Conservation (phyloP, 2,888 invertebrate genomes). For the Torymus aiolomorphi region DNA sequence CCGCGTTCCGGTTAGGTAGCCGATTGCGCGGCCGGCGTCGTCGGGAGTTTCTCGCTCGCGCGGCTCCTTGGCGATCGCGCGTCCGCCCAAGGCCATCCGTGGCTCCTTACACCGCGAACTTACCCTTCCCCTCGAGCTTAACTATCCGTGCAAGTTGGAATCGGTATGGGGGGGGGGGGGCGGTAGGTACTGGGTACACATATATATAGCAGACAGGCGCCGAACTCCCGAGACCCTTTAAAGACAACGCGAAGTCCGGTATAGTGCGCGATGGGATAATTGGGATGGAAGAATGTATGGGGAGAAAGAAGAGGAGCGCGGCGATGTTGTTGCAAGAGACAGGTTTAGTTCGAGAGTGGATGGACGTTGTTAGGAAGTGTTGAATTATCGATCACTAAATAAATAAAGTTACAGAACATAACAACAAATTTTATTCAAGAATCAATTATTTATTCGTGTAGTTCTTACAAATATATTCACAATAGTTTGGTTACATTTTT, state of each 20-base stretch:
- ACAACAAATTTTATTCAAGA: no score
- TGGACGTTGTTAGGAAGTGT: no score
- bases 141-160: constrained; percentile 71
- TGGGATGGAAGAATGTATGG: neutral
- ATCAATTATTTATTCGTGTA: no score
- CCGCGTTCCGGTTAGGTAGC: neutral
- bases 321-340: neutral
- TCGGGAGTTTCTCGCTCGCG: constrained; percentile 63
- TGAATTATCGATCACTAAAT: no score
- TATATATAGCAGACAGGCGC: no score
- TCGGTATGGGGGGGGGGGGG: constrained; percentile 58
- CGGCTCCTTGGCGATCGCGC: constrained; percentile 67
- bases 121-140: constrained; percentile 62
- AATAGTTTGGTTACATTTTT: no score
- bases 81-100: constrained; percentile 64
- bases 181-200: no score
- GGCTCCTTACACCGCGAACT: constrained; percentile 40
- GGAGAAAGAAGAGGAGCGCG: neutral
- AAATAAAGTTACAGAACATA: no score
- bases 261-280: neutral
- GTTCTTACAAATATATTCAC: no score
- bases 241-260: neutral
- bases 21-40: neutral
- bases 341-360: no score
- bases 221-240: no score